Percentiles rank a stretch among this genome's conserved stretches.
Evolutionary conservation across 1,140 invertebrate genomes (phyloP).

Genomic region (Dolichoris vasculosae): DNA sequence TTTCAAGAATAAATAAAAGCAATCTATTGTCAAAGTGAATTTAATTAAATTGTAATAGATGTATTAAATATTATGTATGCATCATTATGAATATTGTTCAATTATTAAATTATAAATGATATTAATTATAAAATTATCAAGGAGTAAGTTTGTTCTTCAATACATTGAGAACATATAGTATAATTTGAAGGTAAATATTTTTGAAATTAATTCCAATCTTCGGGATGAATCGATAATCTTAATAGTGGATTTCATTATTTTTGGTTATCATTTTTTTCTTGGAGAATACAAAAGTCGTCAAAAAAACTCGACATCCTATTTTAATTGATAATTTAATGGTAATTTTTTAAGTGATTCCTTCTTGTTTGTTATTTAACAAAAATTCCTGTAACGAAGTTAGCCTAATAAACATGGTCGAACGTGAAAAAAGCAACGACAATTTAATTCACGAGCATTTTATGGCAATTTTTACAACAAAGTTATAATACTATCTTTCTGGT

Average conservation of each 20-base stretch:
- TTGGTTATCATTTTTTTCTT: background rate
- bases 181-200: too few relatives aligned
- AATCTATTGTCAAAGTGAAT: too few relatives aligned
- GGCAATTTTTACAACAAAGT: background rate
- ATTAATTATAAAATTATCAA: too few relatives aligned
- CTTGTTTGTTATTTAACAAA: background rate
- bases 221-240: background rate
- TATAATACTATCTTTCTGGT: background rate
- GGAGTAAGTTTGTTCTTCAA: too few relatives aligned
- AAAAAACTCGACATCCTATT: background rate
- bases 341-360: conserved; percentile 10
- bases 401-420: background rate
- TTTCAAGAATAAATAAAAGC: too few relatives aligned
- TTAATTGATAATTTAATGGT: conserved; percentile 7
- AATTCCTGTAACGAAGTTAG: background rate
- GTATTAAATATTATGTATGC: too few relatives aligned
- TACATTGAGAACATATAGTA: background rate
- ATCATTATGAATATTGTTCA: too few relatives aligned
- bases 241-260: background rate
- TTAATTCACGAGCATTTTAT: background rate
- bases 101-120: background rate
- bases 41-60: too few relatives aligned
- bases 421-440: background rate
- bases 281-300: background rate
- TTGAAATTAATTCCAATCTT: too few relatives aligned